phyloP scores from a whole-genome alignment of 35 echinoderm and acorn worm species.

The Hemicentrotus pulcherrimus region DNA sequence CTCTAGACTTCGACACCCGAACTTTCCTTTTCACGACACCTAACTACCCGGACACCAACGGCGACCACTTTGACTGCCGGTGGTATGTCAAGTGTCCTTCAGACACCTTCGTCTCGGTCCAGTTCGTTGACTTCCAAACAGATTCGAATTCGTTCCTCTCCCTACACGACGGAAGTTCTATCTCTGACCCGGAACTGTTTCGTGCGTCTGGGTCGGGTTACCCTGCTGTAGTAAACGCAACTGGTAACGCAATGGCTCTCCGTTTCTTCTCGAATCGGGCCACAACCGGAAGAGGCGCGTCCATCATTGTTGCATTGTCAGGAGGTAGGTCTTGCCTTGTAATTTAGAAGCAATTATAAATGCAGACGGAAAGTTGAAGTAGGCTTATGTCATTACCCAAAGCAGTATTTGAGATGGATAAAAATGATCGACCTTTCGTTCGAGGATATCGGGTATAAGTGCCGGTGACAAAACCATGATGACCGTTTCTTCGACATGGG shows the following conservation, averaged over 20 bases:
- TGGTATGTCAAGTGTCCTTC: constrained; percentile 33
- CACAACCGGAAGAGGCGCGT: background rate
- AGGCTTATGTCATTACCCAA: too few species aligned
- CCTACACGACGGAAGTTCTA: background rate
- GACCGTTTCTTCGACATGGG: too few species aligned
- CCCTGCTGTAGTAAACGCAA: background rate
- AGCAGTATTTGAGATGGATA: too few species aligned
- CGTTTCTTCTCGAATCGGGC: constrained; percentile 20
- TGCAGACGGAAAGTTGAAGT: too few species aligned
- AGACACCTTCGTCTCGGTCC: background rate
- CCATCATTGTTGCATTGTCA: background rate
- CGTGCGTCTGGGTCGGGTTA: background rate
- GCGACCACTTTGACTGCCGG: constrained; percentile 17
- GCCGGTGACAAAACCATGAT: too few species aligned
- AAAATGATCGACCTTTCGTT: too few species aligned
- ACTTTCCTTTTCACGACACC: constrained; percentile 13
- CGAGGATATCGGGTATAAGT: too few species aligned
- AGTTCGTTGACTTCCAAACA: constrained; percentile 31
- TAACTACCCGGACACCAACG: constrained; percentile 21
- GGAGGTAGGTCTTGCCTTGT: constrained; percentile 3
- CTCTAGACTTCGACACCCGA: constrained; percentile 2
- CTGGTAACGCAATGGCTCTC: constrained; percentile 18
- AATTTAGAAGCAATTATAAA: background rate
- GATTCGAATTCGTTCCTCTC: background rate
- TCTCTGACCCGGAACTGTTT: constrained; percentile 11